These are phyloP conservation scores for Chorisops tibialis DNA, from an alignment of 2,888 invertebrate species.

Conservation along the genomic window DNA sequence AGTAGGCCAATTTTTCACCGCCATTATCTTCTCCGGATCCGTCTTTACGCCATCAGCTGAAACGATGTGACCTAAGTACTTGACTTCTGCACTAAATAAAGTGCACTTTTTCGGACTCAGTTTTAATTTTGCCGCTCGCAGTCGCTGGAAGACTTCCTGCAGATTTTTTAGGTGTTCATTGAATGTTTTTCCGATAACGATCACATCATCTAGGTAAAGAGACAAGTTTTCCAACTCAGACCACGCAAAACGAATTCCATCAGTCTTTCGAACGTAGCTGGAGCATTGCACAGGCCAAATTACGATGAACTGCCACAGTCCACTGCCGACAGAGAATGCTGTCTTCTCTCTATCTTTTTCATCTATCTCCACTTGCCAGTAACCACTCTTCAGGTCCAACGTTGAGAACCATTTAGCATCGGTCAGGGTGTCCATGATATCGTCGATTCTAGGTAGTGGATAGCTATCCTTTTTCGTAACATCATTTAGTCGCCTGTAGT, in stretches of 20 bases:
- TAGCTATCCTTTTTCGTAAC: too few species aligned
- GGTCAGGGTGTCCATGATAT: too few species aligned
- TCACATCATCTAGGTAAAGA: slow-evolving; percentile 9
- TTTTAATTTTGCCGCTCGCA: slow-evolving; percentile 8
- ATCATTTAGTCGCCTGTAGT: too few species aligned
- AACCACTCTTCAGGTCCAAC: too few species aligned
- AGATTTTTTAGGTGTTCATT: neutral
- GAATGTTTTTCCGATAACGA: neutral
- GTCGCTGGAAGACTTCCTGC: neutral
- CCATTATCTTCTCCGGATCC: slow-evolving; percentile 5
- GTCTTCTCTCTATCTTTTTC: neutral
- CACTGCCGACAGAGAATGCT: neutral
- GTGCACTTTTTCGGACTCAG: slow-evolving; percentile 8
- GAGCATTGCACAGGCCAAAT: slow-evolving; percentile 14
- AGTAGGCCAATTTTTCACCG: neutral
- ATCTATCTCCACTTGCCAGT: neutral
- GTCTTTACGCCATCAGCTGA: too few species aligned
- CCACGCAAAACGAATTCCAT: slow-evolving; percentile 12
- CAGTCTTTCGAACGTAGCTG: slow-evolving; percentile 15
- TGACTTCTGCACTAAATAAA: neutral
- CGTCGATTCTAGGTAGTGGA: too few species aligned
- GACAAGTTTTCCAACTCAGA: slow-evolving; percentile 7
- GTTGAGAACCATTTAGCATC: too few species aligned
- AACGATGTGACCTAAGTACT: slow-evolving; percentile 6
- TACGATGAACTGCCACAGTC: neutral